phyloP scores from a whole-genome alignment of 2,888 invertebrate genomes.

The Euspilapteryx auroguttella region DNA sequence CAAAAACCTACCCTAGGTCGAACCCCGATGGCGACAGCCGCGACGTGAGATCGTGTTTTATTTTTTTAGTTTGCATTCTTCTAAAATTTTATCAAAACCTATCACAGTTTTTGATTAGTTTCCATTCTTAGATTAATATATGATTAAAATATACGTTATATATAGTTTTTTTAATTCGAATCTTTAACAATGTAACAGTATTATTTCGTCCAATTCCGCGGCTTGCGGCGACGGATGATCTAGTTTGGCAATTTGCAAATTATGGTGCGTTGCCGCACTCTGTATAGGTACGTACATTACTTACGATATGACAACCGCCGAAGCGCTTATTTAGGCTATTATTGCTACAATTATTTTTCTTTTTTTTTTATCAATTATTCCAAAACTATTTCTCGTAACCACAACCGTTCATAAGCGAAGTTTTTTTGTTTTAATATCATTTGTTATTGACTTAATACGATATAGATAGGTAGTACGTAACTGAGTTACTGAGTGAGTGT shows the following conservation, averaged over 20 bases:
- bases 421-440: constrained; percentile 55
- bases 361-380: no score
- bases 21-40: no score
- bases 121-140: constrained; percentile 57
- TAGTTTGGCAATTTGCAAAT: constrained; percentile 19
- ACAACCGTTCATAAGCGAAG: constrained; percentile 62
- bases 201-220: constrained; percentile 27
- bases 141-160: constrained; percentile 59
- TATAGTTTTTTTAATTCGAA: constrained; percentile 53
- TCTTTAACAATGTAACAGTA: constrained; percentile 59
- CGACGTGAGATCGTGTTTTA: not conserved
- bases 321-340: constrained; percentile 51
- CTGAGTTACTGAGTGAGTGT: constrained; percentile 30
- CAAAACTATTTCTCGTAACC: constrained; percentile 58
- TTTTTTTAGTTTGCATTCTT: constrained; percentile 15
- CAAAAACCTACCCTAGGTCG: constrained; percentile 12
- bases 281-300: constrained; percentile 19
- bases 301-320: constrained; percentile 45
- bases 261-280: constrained; percentile 13
- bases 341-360: constrained; percentile 53
- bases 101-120: constrained; percentile 63
- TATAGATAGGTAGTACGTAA: constrained; percentile 32
- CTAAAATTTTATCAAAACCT: constrained; percentile 62
- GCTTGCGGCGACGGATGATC: constrained; percentile 12
- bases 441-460: constrained; percentile 53